A percentile compares a stretch with the other conserved stretches of the same genome.
phyloP scores from a whole-genome alignment of 2,888 invertebrate species.

The Temnothorax ravouxi region DNA sequence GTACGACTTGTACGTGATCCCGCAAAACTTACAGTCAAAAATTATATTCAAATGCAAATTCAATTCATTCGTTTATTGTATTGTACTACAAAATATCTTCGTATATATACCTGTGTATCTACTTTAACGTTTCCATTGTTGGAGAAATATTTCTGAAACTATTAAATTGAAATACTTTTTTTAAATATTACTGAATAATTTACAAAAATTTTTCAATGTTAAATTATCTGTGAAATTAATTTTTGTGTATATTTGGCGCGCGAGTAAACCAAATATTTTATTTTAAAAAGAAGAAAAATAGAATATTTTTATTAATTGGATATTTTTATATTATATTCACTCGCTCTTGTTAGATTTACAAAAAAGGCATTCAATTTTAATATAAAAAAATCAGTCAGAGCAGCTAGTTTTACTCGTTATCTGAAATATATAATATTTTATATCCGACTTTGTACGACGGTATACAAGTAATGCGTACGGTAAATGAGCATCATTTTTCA shows the following conservation, averaged over 20 bases:
- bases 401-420: neutral
- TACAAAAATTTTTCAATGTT: too few species aligned
- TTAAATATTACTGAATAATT: neutral
- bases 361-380: conserved; percentile 16
- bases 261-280: conserved; percentile 5
- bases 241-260: neutral
- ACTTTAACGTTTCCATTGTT: neutral
- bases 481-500: conserved; percentile 40
- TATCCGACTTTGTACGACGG: neutral
- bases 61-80: neutral
- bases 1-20: neutral
- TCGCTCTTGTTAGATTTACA: neutral
- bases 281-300: neutral
- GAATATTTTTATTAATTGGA: conserved; percentile 6
- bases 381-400: conserved; percentile 22
- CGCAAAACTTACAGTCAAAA: neutral
- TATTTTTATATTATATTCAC: conserved; percentile 27
- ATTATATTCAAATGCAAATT: conserved; percentile 9
- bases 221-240: neutral
- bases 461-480: conserved; percentile 6
- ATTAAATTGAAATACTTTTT: neutral
- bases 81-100: neutral
- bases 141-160: neutral
- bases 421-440: conserved; percentile 15
- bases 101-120: neutral